Percentiles rank a stretch among this genome's conserved stretches.
These are phyloP conservation scores for Drosophila stalkeri DNA, from an alignment of 2,888 invertebrate genomes.

Conservation along the genomic window DNA sequence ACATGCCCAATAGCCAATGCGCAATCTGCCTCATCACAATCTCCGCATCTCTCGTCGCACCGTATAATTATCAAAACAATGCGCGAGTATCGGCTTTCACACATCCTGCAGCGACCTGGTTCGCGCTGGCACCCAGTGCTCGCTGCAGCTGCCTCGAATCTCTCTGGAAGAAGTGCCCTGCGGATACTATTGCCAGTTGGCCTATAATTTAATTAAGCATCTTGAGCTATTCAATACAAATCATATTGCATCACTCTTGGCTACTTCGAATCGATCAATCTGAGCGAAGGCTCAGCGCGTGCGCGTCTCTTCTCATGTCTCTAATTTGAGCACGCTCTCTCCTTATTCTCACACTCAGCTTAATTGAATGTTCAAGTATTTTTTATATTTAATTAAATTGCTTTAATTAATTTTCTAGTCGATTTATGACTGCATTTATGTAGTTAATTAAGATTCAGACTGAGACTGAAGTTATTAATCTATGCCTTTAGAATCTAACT, in stretches of 20 bases:
- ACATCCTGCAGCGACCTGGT: conserved; percentile 60
- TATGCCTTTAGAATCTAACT: too few species aligned
- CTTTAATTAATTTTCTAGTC: too few species aligned
- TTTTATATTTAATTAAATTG: too few species aligned
- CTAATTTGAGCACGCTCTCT: neutral
- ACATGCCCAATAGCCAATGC: conserved; percentile 42
- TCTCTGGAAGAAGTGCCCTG: neutral
- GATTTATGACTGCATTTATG: too few species aligned
- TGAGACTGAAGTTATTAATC: too few species aligned
- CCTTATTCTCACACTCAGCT: neutral
- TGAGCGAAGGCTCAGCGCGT: neutral
- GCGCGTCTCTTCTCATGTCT: neutral
- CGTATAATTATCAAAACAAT: conserved; percentile 70
- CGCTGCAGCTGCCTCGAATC: conserved; percentile 36
- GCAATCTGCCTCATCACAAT: conserved; percentile 32
- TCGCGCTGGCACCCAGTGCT: conserved; percentile 1
- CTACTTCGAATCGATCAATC: neutral
- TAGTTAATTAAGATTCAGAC: too few species aligned
- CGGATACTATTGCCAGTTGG: conserved; percentile 23
- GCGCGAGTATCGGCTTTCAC: conserved; percentile 73
- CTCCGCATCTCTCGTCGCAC: conserved; percentile 43
- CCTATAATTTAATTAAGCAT: conserved; percentile 30
- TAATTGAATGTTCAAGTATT: too few species aligned
- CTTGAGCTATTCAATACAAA: conserved; percentile 17
- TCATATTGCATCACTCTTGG: conserved; percentile 19